Evolutionary conservation across 2,113 vertebrate genomes (phyloP).

Genomic region (Hyaena hyaena): DNA sequence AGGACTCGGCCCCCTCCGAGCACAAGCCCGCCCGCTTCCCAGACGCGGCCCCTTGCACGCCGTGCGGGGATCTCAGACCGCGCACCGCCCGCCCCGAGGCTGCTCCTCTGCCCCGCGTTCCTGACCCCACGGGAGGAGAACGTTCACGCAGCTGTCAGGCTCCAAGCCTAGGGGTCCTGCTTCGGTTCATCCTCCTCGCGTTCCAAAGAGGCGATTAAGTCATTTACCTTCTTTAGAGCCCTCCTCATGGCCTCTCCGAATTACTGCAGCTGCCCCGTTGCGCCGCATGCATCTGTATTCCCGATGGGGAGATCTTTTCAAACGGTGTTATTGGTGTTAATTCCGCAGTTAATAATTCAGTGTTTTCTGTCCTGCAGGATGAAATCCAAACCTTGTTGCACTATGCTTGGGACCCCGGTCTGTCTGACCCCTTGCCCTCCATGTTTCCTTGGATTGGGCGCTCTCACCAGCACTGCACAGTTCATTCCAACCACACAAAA

Average conservation of each 20-base stretch:
- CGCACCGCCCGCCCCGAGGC: accelerated
- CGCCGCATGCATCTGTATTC: accelerated
- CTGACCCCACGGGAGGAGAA: neutral
- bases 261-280: neutral
- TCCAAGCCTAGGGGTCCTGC: neutral
- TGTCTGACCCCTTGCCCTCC: neutral
- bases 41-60: accelerated
- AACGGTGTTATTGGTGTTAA: neutral
- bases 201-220: neutral
- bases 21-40: neutral
- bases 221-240: neutral
- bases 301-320: neutral
- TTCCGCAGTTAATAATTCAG: neutral
- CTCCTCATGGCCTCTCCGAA: neutral
- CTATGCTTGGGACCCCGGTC: neutral
- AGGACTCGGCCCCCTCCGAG: neutral
- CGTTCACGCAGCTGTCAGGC: neutral
- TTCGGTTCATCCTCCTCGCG: neutral
- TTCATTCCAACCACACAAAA: neutral
- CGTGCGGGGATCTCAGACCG: neutral
- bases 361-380: neutral
- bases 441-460: neutral
- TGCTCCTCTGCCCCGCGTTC: neutral
- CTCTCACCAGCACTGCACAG: neutral
- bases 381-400: neutral